Conservation (phyloP, 1,140 invertebrate genomes). For the Plutomurus gul region DNA sequence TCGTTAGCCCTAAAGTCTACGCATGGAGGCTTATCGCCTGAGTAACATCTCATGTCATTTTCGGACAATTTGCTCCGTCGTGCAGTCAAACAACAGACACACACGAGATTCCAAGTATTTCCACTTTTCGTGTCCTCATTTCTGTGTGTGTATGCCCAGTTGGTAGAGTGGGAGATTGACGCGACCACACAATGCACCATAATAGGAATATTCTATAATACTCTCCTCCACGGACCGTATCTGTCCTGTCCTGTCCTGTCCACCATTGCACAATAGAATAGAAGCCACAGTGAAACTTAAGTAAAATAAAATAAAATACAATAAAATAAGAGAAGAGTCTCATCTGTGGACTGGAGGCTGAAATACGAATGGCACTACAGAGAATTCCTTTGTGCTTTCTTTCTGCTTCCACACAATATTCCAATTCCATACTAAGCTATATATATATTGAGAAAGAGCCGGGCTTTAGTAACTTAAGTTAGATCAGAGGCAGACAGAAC, state of each 20-base stretch:
- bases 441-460: too few relatives aligned
- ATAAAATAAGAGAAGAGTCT: conserved; percentile 12
- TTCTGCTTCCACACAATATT: too few relatives aligned
- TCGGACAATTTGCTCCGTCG: conserved; percentile 6
- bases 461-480: conserved; percentile 11
- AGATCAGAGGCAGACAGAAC: conserved; percentile 14
- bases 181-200: too few relatives aligned
- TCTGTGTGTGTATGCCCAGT: too few relatives aligned
- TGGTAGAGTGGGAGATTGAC: too few relatives aligned
- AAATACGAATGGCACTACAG: conserved; percentile 23
- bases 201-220: too few relatives aligned
- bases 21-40: neutral
- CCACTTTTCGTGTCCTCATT: too few relatives aligned
- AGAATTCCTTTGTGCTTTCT: conserved; percentile 26
- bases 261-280: too few relatives aligned
- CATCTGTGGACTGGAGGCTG: conserved; percentile 11
- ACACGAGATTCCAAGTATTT: neutral
- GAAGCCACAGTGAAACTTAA: too few relatives aligned
- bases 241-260: too few relatives aligned
- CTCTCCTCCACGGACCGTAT: too few relatives aligned
- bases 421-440: too few relatives aligned
- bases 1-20: neutral
- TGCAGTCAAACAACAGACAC: neutral
- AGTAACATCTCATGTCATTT: conserved; percentile 31
- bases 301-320: conserved; percentile 27